A percentile compares a stretch with the other conserved stretches of the same genome.
Evolutionary conservation across 2,888 invertebrate species (phyloP).

Genomic region (Cerastis rubricosa): DNA sequence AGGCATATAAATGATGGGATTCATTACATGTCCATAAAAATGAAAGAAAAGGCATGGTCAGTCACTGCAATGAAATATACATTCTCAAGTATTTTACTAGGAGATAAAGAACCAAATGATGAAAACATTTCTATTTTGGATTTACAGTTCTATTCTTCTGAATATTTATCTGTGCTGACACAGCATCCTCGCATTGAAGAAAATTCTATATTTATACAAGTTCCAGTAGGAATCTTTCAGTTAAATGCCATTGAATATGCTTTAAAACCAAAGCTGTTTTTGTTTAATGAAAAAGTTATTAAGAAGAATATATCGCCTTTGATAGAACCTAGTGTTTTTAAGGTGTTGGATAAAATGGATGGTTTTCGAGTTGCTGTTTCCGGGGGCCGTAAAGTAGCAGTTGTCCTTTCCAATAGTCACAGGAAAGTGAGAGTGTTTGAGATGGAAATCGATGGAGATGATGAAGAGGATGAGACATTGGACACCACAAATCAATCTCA

Average conservation of each 20-base stretch:
- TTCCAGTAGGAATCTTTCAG: constrained; percentile 86
- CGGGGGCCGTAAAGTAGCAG: constrained; percentile 95
- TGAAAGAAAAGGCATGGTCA: constrained; percentile 82
- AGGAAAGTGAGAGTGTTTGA: constrained; percentile 96
- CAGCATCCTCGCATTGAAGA: constrained; percentile 88
- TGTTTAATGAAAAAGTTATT: constrained; percentile 85
- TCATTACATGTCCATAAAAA: constrained; percentile 88
- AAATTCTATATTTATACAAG: constrained; percentile 86
- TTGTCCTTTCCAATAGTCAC: constrained; percentile 94
- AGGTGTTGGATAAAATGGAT: constrained; percentile 92
- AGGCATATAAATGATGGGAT: constrained; percentile 83
- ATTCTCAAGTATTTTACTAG: constrained; percentile 86
- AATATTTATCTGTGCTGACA: constrained; percentile 93
- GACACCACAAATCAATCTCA: constrained; percentile 86
- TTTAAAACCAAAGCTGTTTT: constrained; percentile 82
- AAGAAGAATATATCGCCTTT: constrained; percentile 90
- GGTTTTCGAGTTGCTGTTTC: constrained; percentile 95
- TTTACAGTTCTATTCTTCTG: constrained; percentile 94
- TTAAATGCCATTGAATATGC: constrained; percentile 84
- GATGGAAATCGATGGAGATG: constrained; percentile 98
- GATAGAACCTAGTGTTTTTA: constrained; percentile 89
- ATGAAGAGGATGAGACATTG: constrained; percentile 94
- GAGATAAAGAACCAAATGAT: constrained; percentile 75
- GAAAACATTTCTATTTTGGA: constrained; percentile 91
- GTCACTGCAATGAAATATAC: constrained; percentile 90